Evolutionary conservation across 2,888 invertebrate species (phyloP).

Genomic region (Germaria angustata): DNA sequence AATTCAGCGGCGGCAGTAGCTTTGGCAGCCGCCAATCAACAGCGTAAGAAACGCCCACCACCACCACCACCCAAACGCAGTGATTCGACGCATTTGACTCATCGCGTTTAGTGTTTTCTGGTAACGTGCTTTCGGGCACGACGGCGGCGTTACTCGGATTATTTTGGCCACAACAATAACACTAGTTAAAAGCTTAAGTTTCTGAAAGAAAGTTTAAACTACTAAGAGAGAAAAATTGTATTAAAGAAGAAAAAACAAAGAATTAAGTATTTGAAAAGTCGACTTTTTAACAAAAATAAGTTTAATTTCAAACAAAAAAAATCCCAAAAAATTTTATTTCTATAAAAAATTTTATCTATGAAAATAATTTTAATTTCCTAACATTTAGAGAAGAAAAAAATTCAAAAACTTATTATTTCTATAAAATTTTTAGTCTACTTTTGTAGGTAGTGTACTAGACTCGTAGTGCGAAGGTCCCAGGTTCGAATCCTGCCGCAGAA

Average conservation of each 20-base stretch:
- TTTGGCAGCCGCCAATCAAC: slow-evolving; percentile 66
- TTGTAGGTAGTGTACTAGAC: too few species aligned
- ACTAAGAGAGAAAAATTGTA: neutral
- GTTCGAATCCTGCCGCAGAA: too few species aligned
- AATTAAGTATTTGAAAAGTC: slow-evolving; percentile 52
- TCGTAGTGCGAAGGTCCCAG: too few species aligned
- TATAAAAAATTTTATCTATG: too few species aligned
- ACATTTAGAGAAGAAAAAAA: too few species aligned
- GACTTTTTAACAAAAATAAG: neutral
- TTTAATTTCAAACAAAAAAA: too few species aligned
- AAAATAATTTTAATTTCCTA: too few species aligned
- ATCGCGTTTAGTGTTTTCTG: slow-evolving; percentile 75
- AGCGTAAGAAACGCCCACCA: slow-evolving; percentile 87
- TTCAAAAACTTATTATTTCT: too few species aligned
- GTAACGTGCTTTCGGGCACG: slow-evolving; percentile 58
- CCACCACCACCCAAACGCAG: slow-evolving; percentile 95
- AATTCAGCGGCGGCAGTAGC: slow-evolving; percentile 67
- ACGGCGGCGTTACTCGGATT: slow-evolving; percentile 11
- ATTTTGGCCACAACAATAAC: slow-evolving; percentile 41
- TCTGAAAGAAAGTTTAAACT: slow-evolving; percentile 12
- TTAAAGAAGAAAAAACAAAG: neutral
- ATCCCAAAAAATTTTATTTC: too few species aligned
- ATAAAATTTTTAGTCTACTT: too few species aligned
- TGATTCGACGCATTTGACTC: slow-evolving; percentile 90
- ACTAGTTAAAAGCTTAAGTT: slow-evolving; percentile 30